Evolutionary conservation across 2,113 vertebrate species (phyloP), one percentile per base, ranked within the genome.

Genomic region (Heloderma charlesbogerti): DNA sequence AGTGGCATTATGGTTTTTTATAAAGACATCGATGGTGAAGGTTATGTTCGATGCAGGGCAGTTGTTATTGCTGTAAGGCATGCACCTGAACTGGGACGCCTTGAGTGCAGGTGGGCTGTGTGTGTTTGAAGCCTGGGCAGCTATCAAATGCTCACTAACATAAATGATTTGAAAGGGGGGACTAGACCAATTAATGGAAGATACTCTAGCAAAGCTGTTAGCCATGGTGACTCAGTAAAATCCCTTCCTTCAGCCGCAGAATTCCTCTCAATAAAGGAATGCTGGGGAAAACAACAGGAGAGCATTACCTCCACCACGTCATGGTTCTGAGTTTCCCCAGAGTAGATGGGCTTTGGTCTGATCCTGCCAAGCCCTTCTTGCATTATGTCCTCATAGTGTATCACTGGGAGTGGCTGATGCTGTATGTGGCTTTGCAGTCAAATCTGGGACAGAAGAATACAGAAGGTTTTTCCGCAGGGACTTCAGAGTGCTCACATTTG

Each of bases 1-100:
- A 0, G 91, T 92, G 34, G 10, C 48, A n/a, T 57, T 93, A 86
- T 90, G 10, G 5, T 48, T 86, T 89, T 88, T 91, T 81, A 67
- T 72, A 51, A 31, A 85, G 3, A 7, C 31, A 27, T n/a, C 89
- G 51, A 40, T 0, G 89, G 88, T 88, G 45, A 37, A 88, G 12
- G 22, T 43, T 45, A 29, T 34, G 27, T 54, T 80, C 54, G 10
- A 48, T 18, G 2, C 18, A 45, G 43, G 9, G 78, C 22, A 0
- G 78, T 10, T 6, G 8, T 22, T 81, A 60, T 60, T 37, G n/a
- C 37, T 3, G 0, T n/a, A 57, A 40, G 37, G n/a, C 37, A 20
- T 7, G 10, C n/a, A 9, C 54, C 34, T 60, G 51, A 63, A 63
- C 40, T 6, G 27, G n/a, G 66, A 27, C 40, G 12, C 57, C 57